Evolutionary conservation across 1,140 invertebrate species (phyloP), one percentile per base, ranked within the genome.

Genomic region (Heliconius melpomene): DNA sequence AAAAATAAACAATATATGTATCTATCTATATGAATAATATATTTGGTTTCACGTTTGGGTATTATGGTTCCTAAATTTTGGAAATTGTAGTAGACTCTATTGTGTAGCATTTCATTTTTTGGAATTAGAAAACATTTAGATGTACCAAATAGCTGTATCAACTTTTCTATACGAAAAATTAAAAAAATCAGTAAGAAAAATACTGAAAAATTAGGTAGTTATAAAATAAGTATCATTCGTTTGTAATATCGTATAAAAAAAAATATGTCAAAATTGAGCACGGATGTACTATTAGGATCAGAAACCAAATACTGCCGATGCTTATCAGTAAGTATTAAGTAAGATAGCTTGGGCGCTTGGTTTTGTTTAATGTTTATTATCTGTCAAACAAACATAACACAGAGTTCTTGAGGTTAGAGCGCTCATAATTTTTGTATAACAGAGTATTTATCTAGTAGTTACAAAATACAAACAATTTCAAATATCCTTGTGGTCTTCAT

Each of bases 51-150:
- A 91, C 90, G 90, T 94, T 93, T 93, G 90, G 93, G 93, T 94
- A 93, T 94, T 93, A 94, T 93, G 93, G 93, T 94, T 94, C 93
- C 93, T 94, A 94, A 94, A 94, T 94, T 94, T 93, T 94, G 92
- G 91, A 94, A 93, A 94, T 93, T 94, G 91, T 93, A 94, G 93
- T 94, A 93, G 91, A 93, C 89, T 94, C 93, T 94, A 94, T 94
- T 93, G 89, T 91, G 90, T 93, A 94, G 91, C 89, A 87, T 91
- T 94, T 94, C 85, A 88, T 93, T 93, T 92, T 93, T 93, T 90
- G 88, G 89, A 88, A 79, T 90, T 93, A 93, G 91, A 87, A 88
- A 86, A 91, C 91, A 92, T 91, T 92, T 94, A 94, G 91, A 87
- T 92, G 90, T 94, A 93, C 90, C 91, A 93, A 92, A 91, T 93